phyloP scores from a whole-genome alignment of 2,797 vertebrate species.

The Apodemus agrarius region DNA sequence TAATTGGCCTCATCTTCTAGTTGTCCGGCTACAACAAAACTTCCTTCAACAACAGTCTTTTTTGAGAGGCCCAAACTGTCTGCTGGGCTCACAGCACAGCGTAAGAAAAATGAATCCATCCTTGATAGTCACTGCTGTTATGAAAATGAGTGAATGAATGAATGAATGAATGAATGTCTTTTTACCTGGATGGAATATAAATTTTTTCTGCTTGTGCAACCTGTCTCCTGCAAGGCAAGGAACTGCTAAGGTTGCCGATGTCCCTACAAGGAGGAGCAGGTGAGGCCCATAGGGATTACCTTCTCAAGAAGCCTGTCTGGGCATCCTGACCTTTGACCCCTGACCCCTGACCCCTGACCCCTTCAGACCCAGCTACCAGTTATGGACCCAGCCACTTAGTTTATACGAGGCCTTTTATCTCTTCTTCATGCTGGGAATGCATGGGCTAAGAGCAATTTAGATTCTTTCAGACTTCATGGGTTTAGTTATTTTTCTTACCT shows the following conservation, averaged over 20 bases:
- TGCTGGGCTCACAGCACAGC: neutral
- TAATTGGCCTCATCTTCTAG: neutral
- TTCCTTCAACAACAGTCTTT: neutral
- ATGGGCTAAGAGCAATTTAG: neutral
- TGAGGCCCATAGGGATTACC: neutral
- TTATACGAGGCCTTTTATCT: neutral
- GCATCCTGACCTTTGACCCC: neutral
- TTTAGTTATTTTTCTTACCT: neutral
- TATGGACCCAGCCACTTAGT: neutral
- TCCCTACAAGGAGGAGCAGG: neutral
- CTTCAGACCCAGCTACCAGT: neutral
- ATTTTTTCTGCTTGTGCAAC: constrained; percentile 25
- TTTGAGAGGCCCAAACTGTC: constrained; percentile 1
- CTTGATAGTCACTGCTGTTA: constrained; percentile 45
- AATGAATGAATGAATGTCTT: neutral
- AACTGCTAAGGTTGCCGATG: neutral
- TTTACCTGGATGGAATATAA: neutral
- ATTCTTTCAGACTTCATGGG: neutral
- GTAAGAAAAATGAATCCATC: constrained; percentile 37
- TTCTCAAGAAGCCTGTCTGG: neutral
- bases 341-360: neutral
- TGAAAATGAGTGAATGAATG: too few species aligned
- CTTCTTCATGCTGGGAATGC: neutral
- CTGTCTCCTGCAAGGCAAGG: neutral
- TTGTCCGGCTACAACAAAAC: neutral